phyloP scores from a whole-genome alignment of 2,797 vertebrate species.

The Paedocypris micromegethes region DNA sequence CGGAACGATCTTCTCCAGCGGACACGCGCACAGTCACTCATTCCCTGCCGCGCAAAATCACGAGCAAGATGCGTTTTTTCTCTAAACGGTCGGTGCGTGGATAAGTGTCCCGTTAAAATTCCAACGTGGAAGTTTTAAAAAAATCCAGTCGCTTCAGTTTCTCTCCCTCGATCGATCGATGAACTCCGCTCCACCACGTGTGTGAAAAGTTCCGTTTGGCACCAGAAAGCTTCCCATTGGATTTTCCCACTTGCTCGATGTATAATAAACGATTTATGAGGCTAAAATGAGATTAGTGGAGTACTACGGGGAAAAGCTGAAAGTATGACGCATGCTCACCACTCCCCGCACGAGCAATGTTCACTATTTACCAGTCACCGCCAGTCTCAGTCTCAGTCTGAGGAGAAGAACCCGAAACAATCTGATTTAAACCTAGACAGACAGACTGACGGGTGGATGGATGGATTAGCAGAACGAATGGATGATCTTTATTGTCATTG shows the following conservation, averaged over 20 bases:
- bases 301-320: conserved; percentile 12
- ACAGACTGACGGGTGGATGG: no score
- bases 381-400: no score
- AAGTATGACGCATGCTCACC: conserved; percentile 51
- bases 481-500: no score
- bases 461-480: no score
- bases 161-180: neutral
- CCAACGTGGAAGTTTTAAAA: conserved; percentile 5
- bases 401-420: no score
- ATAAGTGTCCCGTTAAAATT: conserved; percentile 9
- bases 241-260: conserved; percentile 11
- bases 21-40: conserved; percentile 45
- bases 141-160: neutral
- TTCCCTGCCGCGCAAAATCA: conserved; percentile 32
- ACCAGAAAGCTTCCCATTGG: neutral
- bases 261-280: conserved; percentile 1
- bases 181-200: neutral
- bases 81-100: neutral
- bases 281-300: conserved; percentile 14
- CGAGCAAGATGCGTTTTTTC: neutral
- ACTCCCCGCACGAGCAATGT: conserved; percentile 49
- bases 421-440: no score
- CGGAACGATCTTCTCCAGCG: conserved; percentile 50
- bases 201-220: neutral
- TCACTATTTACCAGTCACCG: conserved; percentile 57